A percentile compares a stretch with the other conserved stretches of the same genome.
Conservation (phyloP, 2,797 vertebrate genomes). For the Chlorospingus flavigularis region DNA sequence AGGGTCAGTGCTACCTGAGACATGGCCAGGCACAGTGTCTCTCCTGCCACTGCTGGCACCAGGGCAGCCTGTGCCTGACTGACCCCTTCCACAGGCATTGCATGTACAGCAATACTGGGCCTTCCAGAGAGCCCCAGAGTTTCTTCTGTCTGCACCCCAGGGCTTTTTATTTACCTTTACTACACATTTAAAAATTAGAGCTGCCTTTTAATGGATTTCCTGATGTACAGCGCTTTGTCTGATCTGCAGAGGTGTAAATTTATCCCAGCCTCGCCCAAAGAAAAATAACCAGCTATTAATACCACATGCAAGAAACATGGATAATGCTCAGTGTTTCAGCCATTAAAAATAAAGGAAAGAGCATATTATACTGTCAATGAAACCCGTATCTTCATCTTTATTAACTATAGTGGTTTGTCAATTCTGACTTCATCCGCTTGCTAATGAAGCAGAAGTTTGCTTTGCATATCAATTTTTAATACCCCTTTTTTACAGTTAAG, state of each 20-base stretch:
- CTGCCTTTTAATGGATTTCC: background rate
- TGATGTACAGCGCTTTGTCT: background rate
- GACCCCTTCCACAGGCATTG: rapidly evolving
- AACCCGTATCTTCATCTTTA: constrained; percentile 25
- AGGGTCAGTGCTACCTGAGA: background rate
- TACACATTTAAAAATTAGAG: background rate
- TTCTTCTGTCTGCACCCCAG: background rate
- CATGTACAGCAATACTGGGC: rapidly evolving
- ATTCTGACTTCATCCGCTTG: constrained; percentile 51
- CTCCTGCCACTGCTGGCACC: rapidly evolving
- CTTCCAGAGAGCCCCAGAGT: background rate
- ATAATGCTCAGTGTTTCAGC: background rate
- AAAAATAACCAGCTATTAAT: background rate
- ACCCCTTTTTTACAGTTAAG: constrained; percentile 56
- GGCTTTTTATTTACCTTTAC: background rate
- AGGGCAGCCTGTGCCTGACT: rapidly evolving
- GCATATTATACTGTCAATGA: background rate
- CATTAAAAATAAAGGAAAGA: background rate
- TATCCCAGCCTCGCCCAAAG: background rate
- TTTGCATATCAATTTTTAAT: constrained; percentile 77
- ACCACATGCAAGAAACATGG: background rate
- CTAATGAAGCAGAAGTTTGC: constrained; percentile 71
- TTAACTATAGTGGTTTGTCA: constrained; percentile 27
- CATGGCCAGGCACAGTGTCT: rapidly evolving
- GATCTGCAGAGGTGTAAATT: background rate